Conservation (phyloP, 2,797 vertebrate species). For the Psittacula echo region DNA sequence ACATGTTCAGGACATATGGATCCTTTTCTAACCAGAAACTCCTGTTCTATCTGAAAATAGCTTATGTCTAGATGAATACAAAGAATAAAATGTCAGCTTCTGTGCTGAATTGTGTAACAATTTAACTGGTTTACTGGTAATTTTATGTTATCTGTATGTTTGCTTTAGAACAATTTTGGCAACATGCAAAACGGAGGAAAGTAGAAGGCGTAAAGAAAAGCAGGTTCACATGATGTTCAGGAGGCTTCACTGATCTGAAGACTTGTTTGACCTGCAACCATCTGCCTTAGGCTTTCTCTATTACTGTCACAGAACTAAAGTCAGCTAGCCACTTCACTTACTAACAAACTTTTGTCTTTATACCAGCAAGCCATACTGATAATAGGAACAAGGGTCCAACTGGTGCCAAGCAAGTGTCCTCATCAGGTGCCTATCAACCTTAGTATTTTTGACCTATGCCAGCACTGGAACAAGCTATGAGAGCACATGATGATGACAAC, state of each 20-base stretch:
- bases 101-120: background rate
- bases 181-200: background rate
- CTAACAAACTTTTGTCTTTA: background rate
- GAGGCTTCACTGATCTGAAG: background rate
- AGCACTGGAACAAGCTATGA: background rate
- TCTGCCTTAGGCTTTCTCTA: background rate
- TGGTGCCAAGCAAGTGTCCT: background rate
- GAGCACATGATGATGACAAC: background rate
- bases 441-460: background rate
- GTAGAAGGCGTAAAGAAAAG: background rate
- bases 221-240: background rate
- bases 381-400: background rate
- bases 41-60: background rate
- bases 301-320: background rate
- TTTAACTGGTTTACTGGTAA: background rate
- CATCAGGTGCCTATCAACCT: background rate
- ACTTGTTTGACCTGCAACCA: background rate
- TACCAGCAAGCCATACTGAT: background rate
- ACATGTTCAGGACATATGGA: background rate
- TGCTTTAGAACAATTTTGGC: background rate
- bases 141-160: background rate
- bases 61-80: background rate
- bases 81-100: fast-evolving
- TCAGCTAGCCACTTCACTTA: background rate
- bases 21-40: background rate